A percentile compares a stretch with the other conserved stretches of the same genome.
These are phyloP conservation scores for Lymantria dispar DNA, from an alignment of 2,888 invertebrate genomes.

Conservation along the genomic window DNA sequence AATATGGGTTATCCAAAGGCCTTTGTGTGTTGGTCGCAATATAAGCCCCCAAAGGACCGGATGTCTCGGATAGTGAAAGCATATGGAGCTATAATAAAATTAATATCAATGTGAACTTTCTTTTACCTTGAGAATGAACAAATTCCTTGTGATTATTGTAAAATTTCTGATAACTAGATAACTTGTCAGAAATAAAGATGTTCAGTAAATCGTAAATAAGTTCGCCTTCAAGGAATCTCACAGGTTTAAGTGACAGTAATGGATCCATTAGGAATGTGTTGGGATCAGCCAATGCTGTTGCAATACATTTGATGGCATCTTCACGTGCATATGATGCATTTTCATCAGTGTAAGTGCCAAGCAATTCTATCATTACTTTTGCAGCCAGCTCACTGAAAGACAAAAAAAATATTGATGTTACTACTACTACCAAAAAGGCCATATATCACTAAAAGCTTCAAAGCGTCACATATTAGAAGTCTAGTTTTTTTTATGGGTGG, in stretches of 20 bases:
- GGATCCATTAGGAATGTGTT: slow-evolving; percentile 98
- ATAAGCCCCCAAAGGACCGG: no score
- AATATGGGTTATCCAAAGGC: no score
- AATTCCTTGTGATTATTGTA: slow-evolving; percentile 96
- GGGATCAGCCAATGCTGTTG: slow-evolving; percentile 97
- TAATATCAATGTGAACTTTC: neutral
- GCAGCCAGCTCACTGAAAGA: slow-evolving; percentile 92
- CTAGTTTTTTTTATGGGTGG: no score
- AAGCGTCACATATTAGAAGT: no score
- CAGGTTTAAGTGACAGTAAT: slow-evolving; percentile 95
- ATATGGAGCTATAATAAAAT: neutral
- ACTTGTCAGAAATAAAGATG: slow-evolving; percentile 97
- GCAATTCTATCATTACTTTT: slow-evolving; percentile 97
- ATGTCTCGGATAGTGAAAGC: neutral
- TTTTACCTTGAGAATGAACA: slow-evolving; percentile 86
- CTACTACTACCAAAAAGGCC: no score
- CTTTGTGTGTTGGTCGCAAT: no score
- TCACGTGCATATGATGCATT: slow-evolving; percentile 98
- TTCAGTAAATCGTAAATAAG: slow-evolving; percentile 96
- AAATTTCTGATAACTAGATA: slow-evolving; percentile 95
- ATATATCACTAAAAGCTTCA: no score
- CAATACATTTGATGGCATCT: slow-evolving; percentile 98
- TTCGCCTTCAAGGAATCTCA: slow-evolving; percentile 96
- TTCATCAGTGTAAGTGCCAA: slow-evolving; percentile 98
- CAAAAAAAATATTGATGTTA: no score